Percentiles rank a stretch among this genome's conserved stretches.
Conservation (phyloP, 1,140 invertebrate species). For the Anagrus nilaparvatae region DNA sequence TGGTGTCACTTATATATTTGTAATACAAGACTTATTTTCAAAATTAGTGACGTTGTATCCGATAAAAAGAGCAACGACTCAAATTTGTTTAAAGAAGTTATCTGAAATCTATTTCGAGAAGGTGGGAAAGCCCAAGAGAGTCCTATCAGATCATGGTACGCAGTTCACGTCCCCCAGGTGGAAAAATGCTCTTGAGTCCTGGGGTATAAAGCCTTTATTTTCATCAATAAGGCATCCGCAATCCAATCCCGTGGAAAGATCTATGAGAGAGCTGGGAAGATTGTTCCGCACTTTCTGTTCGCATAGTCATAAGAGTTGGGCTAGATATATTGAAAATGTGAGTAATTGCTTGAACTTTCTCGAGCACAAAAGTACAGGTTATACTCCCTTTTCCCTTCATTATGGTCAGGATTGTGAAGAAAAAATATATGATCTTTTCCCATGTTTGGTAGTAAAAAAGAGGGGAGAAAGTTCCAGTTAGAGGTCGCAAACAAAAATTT, state of each 20-base stretch:
- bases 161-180: constrained; percentile 14
- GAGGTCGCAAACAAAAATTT: too few relatives aligned
- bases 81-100: neutral
- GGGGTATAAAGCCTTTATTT: constrained; percentile 15
- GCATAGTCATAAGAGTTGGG: constrained; percentile 15
- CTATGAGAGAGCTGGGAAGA: constrained; percentile 23
- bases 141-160: constrained; percentile 14
- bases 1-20: constrained; percentile 6
- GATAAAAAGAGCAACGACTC: too few relatives aligned
- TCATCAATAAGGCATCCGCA: constrained; percentile 23
- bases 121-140: too few relatives aligned
- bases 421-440: too few relatives aligned
- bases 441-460: too few relatives aligned
- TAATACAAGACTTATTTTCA: neutral
- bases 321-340: constrained; percentile 11
- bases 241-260: constrained; percentile 22
- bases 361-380: constrained; percentile 26
- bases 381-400: constrained; percentile 25
- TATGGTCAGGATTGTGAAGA: constrained; percentile 20
- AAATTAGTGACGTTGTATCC: neutral
- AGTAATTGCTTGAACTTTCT: constrained; percentile 27
- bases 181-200: constrained; percentile 12
- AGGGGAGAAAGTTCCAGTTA: too few relatives aligned
- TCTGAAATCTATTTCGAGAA: constrained; percentile 19
- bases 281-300: constrained; percentile 23